Evolutionary conservation across 2,888 invertebrate species (phyloP).

Genomic region (Cacoxenus indagator): DNA sequence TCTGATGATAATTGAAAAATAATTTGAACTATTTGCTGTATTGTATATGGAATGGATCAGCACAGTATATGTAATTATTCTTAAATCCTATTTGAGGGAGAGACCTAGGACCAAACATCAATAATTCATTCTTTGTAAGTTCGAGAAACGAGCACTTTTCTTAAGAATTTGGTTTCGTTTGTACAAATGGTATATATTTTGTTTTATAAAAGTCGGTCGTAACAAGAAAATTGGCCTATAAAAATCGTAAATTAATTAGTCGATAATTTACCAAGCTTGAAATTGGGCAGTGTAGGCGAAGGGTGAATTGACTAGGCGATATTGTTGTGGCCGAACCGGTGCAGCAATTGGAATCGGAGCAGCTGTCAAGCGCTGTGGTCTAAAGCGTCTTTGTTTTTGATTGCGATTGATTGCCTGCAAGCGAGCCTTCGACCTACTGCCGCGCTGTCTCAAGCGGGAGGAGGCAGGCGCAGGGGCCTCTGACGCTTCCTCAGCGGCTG

Average conservation of each 20-base stretch:
- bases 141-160: too few species aligned
- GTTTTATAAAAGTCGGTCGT: neutral
- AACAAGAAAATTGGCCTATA: neutral
- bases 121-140: too few species aligned
- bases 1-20: too few species aligned
- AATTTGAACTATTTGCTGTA: too few species aligned
- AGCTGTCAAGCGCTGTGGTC: neutral
- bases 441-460: neutral
- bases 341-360: neutral
- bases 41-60: too few species aligned
- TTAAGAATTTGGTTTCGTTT: too few species aligned
- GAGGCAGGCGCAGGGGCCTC: neutral
- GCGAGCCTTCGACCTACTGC: neutral
- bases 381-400: neutral
- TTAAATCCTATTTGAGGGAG: too few species aligned
- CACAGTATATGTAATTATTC: too few species aligned
- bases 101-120: too few species aligned
- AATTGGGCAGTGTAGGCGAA: constrained; percentile 7
- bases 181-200: too few species aligned
- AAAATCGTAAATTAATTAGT: neutral
- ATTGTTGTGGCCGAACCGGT: neutral
- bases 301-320: neutral
- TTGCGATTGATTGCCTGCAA: neutral
- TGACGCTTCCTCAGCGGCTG: constrained; percentile 21
- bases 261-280: constrained; percentile 3